phyloP scores from a whole-genome alignment of 1,140 invertebrate genomes.

The Apolygus lucorum region DNA sequence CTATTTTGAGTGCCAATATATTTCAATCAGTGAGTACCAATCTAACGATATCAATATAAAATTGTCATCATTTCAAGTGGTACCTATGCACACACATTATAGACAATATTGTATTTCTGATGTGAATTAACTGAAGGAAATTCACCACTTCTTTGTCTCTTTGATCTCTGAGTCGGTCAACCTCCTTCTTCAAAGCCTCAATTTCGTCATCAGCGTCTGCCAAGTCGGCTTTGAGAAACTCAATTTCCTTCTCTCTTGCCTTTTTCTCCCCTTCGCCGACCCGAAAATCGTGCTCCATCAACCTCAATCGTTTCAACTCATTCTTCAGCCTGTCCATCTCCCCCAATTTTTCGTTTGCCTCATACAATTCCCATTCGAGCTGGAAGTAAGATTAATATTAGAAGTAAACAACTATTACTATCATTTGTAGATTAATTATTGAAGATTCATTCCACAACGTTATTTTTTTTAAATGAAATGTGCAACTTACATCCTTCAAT shows the following conservation, averaged over 20 bases:
- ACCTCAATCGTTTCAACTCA: neutral
- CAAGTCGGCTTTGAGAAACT: neutral
- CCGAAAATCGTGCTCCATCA: neutral
- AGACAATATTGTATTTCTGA: neutral
- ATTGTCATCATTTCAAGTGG: too few species aligned
- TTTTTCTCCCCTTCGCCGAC: neutral
- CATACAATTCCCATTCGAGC: slow-evolving; percentile 2
- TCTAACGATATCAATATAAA: too few species aligned
- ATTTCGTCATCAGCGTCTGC: neutral
- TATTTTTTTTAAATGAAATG: neutral
- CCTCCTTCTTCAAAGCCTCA: neutral
- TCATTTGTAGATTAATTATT: too few species aligned
- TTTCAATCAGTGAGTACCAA: too few species aligned
- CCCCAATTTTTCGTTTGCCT: neutral
- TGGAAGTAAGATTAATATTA: neutral
- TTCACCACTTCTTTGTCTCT: slow-evolving; percentile 3
- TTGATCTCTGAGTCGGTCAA: neutral
- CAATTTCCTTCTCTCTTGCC: neutral
- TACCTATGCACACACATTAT: neutral
- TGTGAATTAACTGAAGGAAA: neutral
- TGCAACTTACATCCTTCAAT: neutral
- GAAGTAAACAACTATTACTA: neutral
- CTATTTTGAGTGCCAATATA: too few species aligned
- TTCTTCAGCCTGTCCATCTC: neutral
- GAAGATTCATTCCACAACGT: neutral